Evolutionary conservation across 2,797 vertebrate genomes (phyloP), one percentile per base, ranked within the genome.

Genomic region (Eremophila alpestris): DNA sequence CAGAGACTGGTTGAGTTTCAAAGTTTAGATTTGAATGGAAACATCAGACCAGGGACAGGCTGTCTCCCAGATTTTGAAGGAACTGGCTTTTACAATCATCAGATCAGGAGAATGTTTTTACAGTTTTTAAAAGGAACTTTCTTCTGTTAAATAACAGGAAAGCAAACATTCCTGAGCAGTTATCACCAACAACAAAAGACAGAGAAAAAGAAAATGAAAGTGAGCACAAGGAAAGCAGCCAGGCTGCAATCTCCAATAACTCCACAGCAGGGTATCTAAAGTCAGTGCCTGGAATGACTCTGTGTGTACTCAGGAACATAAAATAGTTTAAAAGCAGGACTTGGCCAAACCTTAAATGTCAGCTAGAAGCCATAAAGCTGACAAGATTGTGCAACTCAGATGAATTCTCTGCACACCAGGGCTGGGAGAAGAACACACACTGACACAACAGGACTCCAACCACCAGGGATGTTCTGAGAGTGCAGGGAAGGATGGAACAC

Each of bases 151-250:
- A 55, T 54, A 90, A 81, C 8, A 78, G 80, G 54, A 91, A 94
- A 96, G 79, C 32, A 88, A 83, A 73, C 40, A 91, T 34, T 87
- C 70, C 41, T 79, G 48, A 68, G 52, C 64, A 68, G 40, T 76
- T 85, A 73, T 34, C 20, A 1, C 11, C 40, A 78, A 10, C 30
- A 69, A 41, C 2, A 5, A 36, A 55, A 83, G 48, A 81, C 6
- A 4, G 43, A 87, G 89, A 92, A 94, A 94, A 30, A 81, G 94
- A 94, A 97, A 95, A 93, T 43, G 92, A 92, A 96, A 95, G 90
- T 46, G 56, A 70, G 23, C 59, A 52, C 26, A 79, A 34, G 36
- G 62, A 30, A 78, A 88, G 62, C 62, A 81, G 48, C 38, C 60
- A 69, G 48, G 68, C 56, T 80, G 63, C 36, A 41, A 24, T 84